These are phyloP conservation scores for Thamnophis elegans DNA, from an alignment of 2,797 vertebrate species.

Conservation along the genomic window DNA sequence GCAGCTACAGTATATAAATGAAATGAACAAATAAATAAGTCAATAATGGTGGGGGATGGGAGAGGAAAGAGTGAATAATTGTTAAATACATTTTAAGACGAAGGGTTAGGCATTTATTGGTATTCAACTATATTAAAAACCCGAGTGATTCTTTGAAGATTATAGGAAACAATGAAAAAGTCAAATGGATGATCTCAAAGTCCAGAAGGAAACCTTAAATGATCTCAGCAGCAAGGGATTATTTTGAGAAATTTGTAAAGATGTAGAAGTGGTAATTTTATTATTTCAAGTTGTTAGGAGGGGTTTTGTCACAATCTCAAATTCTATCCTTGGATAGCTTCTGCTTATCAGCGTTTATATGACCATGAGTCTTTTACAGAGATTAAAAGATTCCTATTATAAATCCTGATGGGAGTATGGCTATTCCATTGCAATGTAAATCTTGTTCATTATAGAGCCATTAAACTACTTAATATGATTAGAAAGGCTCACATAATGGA, in stretches of 20 bases:
- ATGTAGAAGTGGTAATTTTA: not conserved
- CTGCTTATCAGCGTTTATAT: not conserved
- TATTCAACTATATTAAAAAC: not conserved
- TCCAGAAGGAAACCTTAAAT: not conserved
- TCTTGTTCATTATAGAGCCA: not conserved
- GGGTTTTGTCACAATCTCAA: not conserved
- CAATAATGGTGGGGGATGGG: not conserved
- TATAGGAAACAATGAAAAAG: not conserved
- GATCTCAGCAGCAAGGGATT: not conserved
- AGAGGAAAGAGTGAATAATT: not conserved
- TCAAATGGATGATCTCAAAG: not conserved
- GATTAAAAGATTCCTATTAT: not conserved
- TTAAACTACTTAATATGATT: not conserved
- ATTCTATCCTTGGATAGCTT: not conserved
- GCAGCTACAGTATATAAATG: not conserved
- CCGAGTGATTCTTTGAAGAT: not conserved
- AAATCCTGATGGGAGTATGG: not conserved
- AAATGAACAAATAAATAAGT: not conserved
- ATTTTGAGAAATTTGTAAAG: not conserved
- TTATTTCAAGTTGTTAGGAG: not conserved
- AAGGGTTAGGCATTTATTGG: not conserved
- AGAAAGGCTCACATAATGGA: not conserved
- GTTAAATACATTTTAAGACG: not conserved
- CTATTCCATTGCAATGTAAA: not conserved
- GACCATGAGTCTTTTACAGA: not conserved